Evolutionary conservation across 2,888 invertebrate species (phyloP).

Genomic region (Pollenia labialis): DNA sequence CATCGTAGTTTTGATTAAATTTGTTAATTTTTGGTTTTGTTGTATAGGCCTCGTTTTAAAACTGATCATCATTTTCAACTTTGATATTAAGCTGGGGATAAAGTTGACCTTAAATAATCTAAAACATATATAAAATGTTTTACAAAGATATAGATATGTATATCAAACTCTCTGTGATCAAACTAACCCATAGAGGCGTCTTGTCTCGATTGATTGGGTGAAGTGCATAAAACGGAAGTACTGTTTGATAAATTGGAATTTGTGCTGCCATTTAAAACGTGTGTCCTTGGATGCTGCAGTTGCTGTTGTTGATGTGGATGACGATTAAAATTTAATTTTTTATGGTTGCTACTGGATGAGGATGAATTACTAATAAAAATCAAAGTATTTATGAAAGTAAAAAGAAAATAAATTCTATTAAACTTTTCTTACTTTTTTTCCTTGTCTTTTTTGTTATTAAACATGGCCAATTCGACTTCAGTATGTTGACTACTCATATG

Average conservation of each 20-base stretch:
- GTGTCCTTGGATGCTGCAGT: conserved; percentile 60
- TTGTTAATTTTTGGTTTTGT: conserved; percentile 32
- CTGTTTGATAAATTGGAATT: conserved; percentile 68
- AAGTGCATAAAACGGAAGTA: conserved; percentile 70
- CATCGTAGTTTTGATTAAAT: conserved; percentile 59
- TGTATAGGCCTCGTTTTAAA: conserved; percentile 41
- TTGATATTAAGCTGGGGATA: conserved; percentile 65
- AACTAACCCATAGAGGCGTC: conserved; percentile 54
- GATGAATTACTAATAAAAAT: conserved; percentile 49
- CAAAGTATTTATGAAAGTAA: not conserved
- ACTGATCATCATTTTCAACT: not conserved
- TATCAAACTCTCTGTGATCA: not conserved
- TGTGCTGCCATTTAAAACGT: conserved; percentile 69
- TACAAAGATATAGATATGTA: not conserved
- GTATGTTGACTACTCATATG: conserved; percentile 94
- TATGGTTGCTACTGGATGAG: conserved; percentile 64
- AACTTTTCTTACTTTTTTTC: conserved; percentile 74
- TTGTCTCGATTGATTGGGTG: conserved; percentile 51
- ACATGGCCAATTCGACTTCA: conserved; percentile 90
- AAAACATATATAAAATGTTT: conserved; percentile 28
- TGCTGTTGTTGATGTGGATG: conserved; percentile 68
- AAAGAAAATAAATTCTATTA: conserved; percentile 10
- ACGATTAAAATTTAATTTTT: conserved; percentile 55
- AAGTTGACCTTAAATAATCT: conserved; percentile 68
- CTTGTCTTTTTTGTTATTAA: conserved; percentile 82